Evolutionary conservation across 2,113 vertebrate genomes (phyloP).

Genomic region (Ceratotherium simum): DNA sequence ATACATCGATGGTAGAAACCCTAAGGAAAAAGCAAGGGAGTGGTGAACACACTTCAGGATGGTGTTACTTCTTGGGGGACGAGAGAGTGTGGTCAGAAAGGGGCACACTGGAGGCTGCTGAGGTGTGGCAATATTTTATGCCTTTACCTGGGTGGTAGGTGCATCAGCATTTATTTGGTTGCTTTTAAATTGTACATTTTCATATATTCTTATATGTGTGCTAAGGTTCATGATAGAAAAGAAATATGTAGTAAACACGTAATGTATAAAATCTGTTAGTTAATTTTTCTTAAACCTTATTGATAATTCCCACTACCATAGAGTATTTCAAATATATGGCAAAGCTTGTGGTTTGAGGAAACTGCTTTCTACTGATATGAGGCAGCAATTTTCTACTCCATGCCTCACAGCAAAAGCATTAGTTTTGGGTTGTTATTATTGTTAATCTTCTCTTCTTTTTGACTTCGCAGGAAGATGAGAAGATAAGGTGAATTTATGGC

Average conservation of each 20-base stretch:
- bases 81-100: background rate
- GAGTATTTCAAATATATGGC: background rate
- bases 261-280: background rate
- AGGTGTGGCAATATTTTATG: background rate
- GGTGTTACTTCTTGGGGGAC: background rate
- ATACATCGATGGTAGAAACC: background rate
- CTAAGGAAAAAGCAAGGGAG: background rate
- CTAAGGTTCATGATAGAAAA: constrained; percentile 33
- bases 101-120: background rate
- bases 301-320: background rate
- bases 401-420: background rate
- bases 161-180: background rate
- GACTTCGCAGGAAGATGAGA: constrained; percentile 87
- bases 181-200: constrained; percentile 27
- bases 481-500: constrained; percentile 83
- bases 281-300: constrained; percentile 31
- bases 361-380: background rate
- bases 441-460: constrained; percentile 57
- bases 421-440: constrained; percentile 2
- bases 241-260: background rate
- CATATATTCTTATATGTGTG: background rate
- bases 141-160: background rate
- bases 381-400: background rate
- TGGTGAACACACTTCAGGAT: background rate
- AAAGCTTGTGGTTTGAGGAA: background rate